Evolutionary conservation across 2,888 invertebrate species (phyloP).

Genomic region (Drosophila eohydei): DNA sequence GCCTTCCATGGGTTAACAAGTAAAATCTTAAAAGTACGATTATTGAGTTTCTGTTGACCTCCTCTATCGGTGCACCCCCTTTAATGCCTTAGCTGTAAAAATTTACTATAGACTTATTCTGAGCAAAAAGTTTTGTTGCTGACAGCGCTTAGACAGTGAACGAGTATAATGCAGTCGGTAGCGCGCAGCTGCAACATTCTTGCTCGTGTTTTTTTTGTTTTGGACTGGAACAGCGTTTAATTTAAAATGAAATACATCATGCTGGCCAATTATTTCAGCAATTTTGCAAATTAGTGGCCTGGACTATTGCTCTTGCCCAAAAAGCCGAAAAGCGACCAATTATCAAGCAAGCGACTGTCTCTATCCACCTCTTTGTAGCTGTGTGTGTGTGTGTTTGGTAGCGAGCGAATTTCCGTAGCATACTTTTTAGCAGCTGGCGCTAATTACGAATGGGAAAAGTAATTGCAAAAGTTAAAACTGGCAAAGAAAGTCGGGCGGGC

Average conservation of each 20-base stretch:
- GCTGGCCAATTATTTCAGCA: constrained; percentile 73
- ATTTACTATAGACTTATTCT: no score
- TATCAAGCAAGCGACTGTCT: constrained; percentile 38
- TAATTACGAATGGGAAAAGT: constrained; percentile 60
- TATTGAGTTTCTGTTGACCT: no score
- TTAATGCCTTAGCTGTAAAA: no score
- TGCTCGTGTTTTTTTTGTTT: not conserved
- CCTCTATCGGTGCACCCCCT: no score
- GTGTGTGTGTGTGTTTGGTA: constrained; percentile 16
- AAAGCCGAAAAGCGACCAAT: constrained; percentile 58
- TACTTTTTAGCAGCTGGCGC: constrained; percentile 59
- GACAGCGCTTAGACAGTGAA: no score
- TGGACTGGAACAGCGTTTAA: constrained; percentile 52
- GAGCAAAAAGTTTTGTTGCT: no score
- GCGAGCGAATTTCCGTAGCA: constrained; percentile 39
- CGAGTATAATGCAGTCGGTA: no score
- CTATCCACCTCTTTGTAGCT: not conserved
- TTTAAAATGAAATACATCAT: constrained; percentile 70
- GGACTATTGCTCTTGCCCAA: constrained; percentile 39
- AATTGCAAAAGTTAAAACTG: constrained; percentile 44
- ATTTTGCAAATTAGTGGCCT: constrained; percentile 74
- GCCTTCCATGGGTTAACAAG: no score
- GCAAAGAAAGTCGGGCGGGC: constrained; percentile 33
- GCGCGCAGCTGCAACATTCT: no score
- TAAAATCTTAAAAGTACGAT: no score